phyloP scores from a whole-genome alignment of 2,113 vertebrate species.

The Lichenostomus cassidix region DNA sequence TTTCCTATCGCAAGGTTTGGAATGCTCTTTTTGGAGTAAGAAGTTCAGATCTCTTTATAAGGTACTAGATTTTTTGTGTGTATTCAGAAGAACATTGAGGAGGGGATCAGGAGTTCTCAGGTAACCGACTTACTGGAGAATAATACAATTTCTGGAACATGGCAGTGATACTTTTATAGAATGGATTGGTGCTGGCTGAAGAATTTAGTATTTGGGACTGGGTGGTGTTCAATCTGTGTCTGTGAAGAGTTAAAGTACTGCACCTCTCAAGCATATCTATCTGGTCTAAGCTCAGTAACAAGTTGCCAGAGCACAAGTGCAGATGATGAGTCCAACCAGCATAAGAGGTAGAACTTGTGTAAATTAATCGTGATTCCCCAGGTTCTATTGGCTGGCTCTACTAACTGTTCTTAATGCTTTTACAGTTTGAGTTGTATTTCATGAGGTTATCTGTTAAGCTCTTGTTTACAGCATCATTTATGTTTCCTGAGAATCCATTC shows the following conservation, averaged over 20 bases:
- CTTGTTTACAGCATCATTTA: background rate
- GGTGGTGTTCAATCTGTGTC: background rate
- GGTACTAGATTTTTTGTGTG: background rate
- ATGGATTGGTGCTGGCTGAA: background rate
- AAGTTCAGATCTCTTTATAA: background rate
- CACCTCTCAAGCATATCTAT: background rate
- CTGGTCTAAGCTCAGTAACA: background rate
- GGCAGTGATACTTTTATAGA: background rate
- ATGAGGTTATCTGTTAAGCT: background rate
- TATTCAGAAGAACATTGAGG: background rate
- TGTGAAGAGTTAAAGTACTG: background rate
- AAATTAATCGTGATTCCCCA: fast-evolving
- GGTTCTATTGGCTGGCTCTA: background rate
- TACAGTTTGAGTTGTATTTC: background rate
- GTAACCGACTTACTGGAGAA: background rate
- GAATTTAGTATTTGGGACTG: background rate
- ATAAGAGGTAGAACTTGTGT: background rate
- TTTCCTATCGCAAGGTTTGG: background rate
- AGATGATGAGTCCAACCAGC: background rate
- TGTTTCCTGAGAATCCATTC: background rate
- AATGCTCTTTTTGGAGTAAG: background rate
- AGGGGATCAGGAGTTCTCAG: background rate
- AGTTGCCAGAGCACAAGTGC: background rate
- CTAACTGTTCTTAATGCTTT: background rate
- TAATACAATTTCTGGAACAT: background rate